A percentile compares a stretch with the other conserved stretches of the same genome.
These are phyloP conservation scores for Struthidea cinerea DNA, from an alignment of 2,113 vertebrate genomes.

Conservation along the genomic window DNA sequence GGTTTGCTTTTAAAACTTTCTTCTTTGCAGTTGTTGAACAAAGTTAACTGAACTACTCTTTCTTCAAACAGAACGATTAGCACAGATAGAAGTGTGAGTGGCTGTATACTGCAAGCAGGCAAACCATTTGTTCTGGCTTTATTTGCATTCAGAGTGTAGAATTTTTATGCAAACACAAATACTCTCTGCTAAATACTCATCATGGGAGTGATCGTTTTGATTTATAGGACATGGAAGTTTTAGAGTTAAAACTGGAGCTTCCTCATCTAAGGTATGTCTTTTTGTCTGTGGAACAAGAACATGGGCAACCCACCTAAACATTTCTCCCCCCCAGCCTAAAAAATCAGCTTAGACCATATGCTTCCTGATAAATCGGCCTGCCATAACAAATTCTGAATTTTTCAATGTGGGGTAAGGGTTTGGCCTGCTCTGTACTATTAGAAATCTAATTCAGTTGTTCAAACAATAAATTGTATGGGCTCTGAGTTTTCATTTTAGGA, in stretches of 20 bases:
- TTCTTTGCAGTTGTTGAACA: constrained; percentile 57
- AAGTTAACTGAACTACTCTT: constrained; percentile 31
- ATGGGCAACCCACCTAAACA: not conserved
- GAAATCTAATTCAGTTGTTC: not conserved
- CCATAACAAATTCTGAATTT: not conserved
- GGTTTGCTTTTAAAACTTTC: constrained; percentile 66
- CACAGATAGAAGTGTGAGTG: not conserved
- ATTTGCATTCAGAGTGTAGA: not conserved
- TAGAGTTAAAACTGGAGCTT: not conserved
- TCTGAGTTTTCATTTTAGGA: not conserved
- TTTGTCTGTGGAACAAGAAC: not conserved
- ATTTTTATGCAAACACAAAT: not conserved
- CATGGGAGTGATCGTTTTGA: not conserved
- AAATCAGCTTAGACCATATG: not conserved
- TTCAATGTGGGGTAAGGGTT: not conserved
- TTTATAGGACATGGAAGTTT: not conserved
- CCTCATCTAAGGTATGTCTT: not conserved
- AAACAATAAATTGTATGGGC: not conserved
- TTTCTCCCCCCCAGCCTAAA: not conserved
- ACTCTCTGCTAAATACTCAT: not conserved
- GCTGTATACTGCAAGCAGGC: not conserved
- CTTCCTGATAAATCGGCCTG: not conserved
- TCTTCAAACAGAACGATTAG: constrained; percentile 15
- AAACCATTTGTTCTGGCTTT: not conserved
- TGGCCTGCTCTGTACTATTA: not conserved